Evolutionary conservation across 2,113 vertebrate genomes (phyloP).

Genomic region (Paracanthobrama guichenoti): DNA sequence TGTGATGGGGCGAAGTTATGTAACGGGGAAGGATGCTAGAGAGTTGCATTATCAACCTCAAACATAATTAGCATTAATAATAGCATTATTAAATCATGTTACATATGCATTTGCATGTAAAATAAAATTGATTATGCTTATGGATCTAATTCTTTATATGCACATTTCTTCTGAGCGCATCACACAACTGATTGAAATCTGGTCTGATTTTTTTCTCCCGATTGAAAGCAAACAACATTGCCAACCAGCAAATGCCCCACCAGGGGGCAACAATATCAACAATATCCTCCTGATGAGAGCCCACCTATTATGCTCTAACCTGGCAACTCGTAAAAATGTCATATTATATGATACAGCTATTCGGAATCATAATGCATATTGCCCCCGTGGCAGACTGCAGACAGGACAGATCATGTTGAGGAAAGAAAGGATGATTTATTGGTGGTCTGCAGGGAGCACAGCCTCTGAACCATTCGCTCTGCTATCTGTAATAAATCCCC

Average conservation of each 20-base stretch:
- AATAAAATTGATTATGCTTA: neutral
- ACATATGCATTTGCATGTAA: neutral
- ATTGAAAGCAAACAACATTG: neutral
- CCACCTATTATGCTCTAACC: conserved; percentile 9
- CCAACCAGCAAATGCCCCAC: conserved; percentile 60
- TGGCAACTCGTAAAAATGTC: conserved; percentile 22
- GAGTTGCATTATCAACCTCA: neutral
- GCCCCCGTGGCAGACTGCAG: conserved; percentile 9
- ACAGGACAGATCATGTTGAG: neutral
- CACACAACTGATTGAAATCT: neutral
- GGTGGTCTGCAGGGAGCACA: neutral
- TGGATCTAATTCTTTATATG: neutral
- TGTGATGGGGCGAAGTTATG: conserved; percentile 72
- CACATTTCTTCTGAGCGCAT: neutral
- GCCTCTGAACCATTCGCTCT: neutral
- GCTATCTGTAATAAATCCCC: neutral
- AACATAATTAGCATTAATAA: neutral
- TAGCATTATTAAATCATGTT: neutral
- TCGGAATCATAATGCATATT: conserved; percentile 10
- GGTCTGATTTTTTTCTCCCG: neutral
- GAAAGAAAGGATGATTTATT: conserved; percentile 5
- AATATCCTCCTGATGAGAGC: neutral
- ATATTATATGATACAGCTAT: neutral
- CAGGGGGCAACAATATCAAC: conserved; percentile 67
- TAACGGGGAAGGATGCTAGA: conserved; percentile 64